These are phyloP conservation scores for Dicentrarchus labrax DNA, from an alignment of 2,113 vertebrate species.

Conservation along the genomic window DNA sequence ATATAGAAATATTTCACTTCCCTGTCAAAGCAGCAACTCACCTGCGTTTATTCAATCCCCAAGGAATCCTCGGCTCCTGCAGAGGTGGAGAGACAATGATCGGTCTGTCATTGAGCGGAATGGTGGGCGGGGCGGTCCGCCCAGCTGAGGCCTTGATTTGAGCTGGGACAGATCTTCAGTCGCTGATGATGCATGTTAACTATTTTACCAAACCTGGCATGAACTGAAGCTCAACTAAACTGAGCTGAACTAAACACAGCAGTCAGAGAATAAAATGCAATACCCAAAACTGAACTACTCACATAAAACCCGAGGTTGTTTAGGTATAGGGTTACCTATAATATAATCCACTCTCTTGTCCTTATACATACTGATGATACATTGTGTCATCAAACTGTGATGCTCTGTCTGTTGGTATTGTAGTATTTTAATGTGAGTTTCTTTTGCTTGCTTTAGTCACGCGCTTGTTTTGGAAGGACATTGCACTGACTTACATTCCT, in stretches of 20 bases:
- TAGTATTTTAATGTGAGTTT: neutral
- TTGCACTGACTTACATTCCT: neutral
- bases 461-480: neutral
- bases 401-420: neutral
- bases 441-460: too few species aligned
- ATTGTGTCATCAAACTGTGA: neutral
- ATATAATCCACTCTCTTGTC: neutral
- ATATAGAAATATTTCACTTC: conserved; percentile 82
- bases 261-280: neutral
- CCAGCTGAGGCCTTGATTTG: conserved; percentile 9
- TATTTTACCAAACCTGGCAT: neutral
- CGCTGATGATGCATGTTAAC: conserved; percentile 15
- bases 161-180: conserved; percentile 15
- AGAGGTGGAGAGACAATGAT: conserved; percentile 74
- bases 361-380: neutral
- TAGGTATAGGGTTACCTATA: neutral
- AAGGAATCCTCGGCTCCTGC: conserved; percentile 77
- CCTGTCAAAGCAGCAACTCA: conserved; percentile 83
- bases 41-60: conserved; percentile 83
- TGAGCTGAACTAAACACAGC: neutral
- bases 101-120: conserved; percentile 67
- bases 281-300: neutral
- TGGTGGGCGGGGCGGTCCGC: neutral
- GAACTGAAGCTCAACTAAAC: neutral
- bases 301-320: neutral